These are phyloP conservation scores for Frankliniella fusca DNA, from an alignment of 2,888 invertebrate species.

Conservation along the genomic window DNA sequence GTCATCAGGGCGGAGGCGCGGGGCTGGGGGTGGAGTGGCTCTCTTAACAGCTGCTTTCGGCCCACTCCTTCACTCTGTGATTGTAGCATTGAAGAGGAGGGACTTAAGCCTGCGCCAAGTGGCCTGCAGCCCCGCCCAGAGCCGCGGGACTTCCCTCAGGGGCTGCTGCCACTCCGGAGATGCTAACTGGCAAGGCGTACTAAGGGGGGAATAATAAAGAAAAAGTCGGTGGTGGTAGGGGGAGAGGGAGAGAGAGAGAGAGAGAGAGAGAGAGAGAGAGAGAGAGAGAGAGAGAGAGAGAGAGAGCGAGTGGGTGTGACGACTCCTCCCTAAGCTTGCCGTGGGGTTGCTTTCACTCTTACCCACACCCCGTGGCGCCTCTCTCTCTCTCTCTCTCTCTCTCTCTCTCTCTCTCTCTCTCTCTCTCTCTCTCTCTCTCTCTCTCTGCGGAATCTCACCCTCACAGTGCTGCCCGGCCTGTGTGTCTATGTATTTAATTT, in stretches of 20 bases:
- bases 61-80: no score
- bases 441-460: not conserved
- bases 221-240: not conserved
- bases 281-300: not conserved
- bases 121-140: not conserved
- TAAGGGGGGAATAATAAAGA: not conserved
- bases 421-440: no score
- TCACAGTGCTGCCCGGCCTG: not conserved
- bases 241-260: not conserved
- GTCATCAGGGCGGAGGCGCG: no score
- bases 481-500: not conserved
- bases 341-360: not conserved
- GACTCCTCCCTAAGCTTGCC: not conserved
- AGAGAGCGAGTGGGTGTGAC: not conserved
- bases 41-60: no score
- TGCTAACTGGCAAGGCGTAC: not conserved
- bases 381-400: no score
- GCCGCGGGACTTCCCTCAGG: not conserved
- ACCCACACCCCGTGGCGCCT: not conserved
- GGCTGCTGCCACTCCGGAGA: not conserved
- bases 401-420: no score
- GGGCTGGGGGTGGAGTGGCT: no score
- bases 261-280: not conserved
- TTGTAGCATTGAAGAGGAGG: no score
- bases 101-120: no score